phyloP scores from a whole-genome alignment of 2,113 vertebrate genomes.

The Chaenogobius annularis region DNA sequence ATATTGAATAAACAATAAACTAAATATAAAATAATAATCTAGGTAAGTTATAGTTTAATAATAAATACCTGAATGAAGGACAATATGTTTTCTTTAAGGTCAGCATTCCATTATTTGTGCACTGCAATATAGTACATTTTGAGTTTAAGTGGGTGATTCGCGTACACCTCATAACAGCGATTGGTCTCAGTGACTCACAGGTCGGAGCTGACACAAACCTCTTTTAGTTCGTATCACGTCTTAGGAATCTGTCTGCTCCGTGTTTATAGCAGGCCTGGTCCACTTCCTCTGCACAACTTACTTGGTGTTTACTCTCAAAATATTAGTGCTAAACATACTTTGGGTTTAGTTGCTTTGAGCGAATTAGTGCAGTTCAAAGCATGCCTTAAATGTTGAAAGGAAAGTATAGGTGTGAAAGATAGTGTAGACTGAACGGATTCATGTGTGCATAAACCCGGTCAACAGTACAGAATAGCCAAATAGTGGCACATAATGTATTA shows the following conservation, averaged over 20 bases:
- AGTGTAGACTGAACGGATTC: no score
- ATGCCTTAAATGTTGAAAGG: background rate
- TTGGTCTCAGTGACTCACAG: conserved; percentile 48
- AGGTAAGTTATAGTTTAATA: no score
- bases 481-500: background rate
- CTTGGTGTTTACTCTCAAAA: conserved; percentile 11
- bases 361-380: background rate
- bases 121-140: background rate
- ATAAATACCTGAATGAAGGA: no score
- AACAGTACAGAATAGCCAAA: background rate
- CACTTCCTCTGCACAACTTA: conserved; percentile 34
- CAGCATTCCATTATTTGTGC: background rate
- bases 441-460: background rate
- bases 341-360: background rate
- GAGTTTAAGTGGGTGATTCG: conserved; percentile 41
- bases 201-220: conserved; percentile 16
- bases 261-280: conserved; percentile 16
- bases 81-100: background rate
- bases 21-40: no score
- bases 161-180: conserved; percentile 16
- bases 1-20: no score
- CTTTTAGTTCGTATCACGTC: conserved; percentile 20
- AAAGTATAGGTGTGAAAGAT: background rate
- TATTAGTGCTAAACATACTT: background rate
- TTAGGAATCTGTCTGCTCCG: conserved; percentile 41